Evolutionary conservation across 2,888 invertebrate genomes (phyloP).

Genomic region (Clostera curtula): DNA sequence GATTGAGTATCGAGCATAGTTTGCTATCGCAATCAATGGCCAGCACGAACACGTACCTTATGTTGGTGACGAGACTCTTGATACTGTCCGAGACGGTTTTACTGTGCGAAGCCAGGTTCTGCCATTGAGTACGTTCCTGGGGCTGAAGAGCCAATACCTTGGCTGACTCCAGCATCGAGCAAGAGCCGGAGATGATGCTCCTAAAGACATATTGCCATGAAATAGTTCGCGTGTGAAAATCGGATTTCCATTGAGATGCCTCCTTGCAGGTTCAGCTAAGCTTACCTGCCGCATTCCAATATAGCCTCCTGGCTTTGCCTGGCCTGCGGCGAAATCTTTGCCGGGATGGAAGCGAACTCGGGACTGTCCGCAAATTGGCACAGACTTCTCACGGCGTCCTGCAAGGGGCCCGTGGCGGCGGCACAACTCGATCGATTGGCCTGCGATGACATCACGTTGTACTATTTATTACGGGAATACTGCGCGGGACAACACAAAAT

Average conservation of each 20-base stretch:
- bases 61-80: conserved; percentile 93
- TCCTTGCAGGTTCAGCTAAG: too few species aligned
- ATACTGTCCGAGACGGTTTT: conserved; percentile 97
- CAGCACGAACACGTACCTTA: conserved; percentile 72
- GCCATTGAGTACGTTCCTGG: conserved; percentile 95
- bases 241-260: too few species aligned
- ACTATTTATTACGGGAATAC: conserved; percentile 35
- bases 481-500: not conserved
- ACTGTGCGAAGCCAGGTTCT: conserved; percentile 93
- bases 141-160: conserved; percentile 92
- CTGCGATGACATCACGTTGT: conserved; percentile 15
- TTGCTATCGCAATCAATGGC: not conserved
- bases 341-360: conserved; percentile 94
- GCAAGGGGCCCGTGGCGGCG: conserved; percentile 87
- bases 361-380: conserved; percentile 95
- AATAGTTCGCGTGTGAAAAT: too few species aligned
- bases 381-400: conserved; percentile 92
- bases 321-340: conserved; percentile 91
- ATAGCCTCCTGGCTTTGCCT: conserved; percentile 91
- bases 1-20: not conserved
- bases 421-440: conserved; percentile 83
- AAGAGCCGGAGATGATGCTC: conserved; percentile 60
- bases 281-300: conserved; percentile 82
- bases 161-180: conserved; percentile 89
- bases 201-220: conserved; percentile 25